Base-by-base conservation (phyloP, 2,888 invertebrate species). In the Netelia melanura region DNA sequence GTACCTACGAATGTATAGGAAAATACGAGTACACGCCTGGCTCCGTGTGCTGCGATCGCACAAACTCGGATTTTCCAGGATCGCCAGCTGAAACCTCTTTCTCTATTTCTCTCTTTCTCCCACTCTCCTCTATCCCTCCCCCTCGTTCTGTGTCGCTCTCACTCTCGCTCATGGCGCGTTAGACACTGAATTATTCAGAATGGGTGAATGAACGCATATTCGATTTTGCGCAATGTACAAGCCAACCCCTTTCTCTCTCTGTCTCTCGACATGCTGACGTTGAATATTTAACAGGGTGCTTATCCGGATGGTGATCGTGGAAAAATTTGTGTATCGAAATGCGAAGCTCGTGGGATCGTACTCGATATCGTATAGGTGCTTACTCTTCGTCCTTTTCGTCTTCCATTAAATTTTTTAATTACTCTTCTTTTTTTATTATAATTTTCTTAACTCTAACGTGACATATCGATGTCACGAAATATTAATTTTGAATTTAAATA, bases 281-380 rank as follows among this genome's bases (percentile, higher is more conserved):
- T 88, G 90, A 90, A 90, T 90, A 90, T 90, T 90, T 90, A 90
- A 87, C 86, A 77, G 86, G n/a, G 80, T 83, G 88, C 88, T 90
- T 88, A 90, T 89, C 87, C 86, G 83, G 87, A 85, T 88, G 86
- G 86, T 88, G 89, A 90, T 86, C 86, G 82, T 81, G 85, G 79
- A 82, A 71, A 10, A 82, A 79, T 79, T 85, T 85, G 85, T 82
- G 71, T 82, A 79, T 76, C 78, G 78, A 65, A 65, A 62, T 52
- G 43, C 54, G 38, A 78, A 78, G 61, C 72, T 74, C 72, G 58
- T 71, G 48, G 62, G 56, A 71, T 71, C 38, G 54, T 80, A 38
- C 72, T 14, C 67, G n/a, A 67, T 67, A 38, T 30, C 17, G 17
- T 17, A 17, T 17, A 17, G 17, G 17, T 17, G 0, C 17, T 17